Percentiles rank a stretch among this genome's conserved stretches.
Conservation (phyloP, 2,888 invertebrate species). For the Meliscaeva auricollis region DNA sequence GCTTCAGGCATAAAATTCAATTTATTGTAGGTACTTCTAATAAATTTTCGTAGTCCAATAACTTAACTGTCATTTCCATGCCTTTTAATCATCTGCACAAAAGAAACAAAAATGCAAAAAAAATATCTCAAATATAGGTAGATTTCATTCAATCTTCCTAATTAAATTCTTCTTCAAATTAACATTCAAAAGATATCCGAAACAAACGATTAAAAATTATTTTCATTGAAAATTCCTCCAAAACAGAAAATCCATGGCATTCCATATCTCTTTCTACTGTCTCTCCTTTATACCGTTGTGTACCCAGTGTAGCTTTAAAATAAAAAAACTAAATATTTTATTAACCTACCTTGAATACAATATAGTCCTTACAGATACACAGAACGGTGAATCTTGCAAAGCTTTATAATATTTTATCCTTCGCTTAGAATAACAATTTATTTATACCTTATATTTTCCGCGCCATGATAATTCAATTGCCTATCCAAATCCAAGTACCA, state of each 20-base stretch:
- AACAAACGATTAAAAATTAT: constrained; percentile 37
- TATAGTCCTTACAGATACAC: background rate
- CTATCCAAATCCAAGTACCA: constrained; percentile 37
- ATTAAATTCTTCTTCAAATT: constrained; percentile 64
- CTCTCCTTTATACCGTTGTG: background rate
- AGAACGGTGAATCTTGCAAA: constrained; percentile 18
- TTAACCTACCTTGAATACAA: constrained; percentile 56
- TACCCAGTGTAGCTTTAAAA: too few relatives aligned
- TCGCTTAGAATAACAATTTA: constrained; percentile 66
- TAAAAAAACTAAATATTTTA: constrained; percentile 57
- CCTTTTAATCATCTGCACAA: background rate
- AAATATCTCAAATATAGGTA: background rate
- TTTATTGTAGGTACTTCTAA: too few relatives aligned
- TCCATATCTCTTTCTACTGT: background rate
- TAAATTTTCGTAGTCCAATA: background rate
- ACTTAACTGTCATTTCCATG: background rate
- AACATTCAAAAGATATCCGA: constrained; percentile 49
- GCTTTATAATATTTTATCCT: constrained; percentile 60
- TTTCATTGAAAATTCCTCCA: constrained; percentile 46
- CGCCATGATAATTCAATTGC: constrained; percentile 70
- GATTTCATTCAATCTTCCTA: constrained; percentile 41
- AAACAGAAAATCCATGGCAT: constrained; percentile 16
- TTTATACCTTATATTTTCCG: constrained; percentile 54
- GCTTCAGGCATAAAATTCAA: too few relatives aligned
- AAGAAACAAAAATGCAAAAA: background rate